Conservation (phyloP, 2,888 invertebrate species). For the Tillus elongatus region DNA sequence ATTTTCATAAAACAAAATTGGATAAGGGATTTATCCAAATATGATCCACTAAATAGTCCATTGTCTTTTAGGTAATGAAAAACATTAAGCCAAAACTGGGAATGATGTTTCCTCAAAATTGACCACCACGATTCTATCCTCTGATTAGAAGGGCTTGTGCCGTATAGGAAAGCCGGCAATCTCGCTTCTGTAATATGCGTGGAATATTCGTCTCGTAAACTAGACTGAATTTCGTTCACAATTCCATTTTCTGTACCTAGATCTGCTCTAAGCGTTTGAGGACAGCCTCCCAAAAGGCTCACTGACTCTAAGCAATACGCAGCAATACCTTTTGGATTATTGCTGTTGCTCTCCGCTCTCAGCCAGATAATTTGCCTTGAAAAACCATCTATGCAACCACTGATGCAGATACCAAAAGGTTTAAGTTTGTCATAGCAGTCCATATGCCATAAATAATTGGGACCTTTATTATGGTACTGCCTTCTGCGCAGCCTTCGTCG, state of each 20-base stretch:
- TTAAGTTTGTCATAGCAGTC: constrained; percentile 18
- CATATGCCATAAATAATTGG: constrained; percentile 18
- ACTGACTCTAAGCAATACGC: constrained; percentile 10
- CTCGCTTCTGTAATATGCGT: not conserved
- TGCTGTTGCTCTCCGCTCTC: constrained; percentile 9
- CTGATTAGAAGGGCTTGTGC: constrained; percentile 16
- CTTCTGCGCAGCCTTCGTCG: constrained; percentile 6
- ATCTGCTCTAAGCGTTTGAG: constrained; percentile 14
- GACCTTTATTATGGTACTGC: constrained; percentile 13
- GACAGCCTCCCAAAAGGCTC: constrained; percentile 9
- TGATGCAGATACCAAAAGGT: constrained; percentile 16
- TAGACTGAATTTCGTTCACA: constrained; percentile 11
- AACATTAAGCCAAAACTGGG: constrained; percentile 15
- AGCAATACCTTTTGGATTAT: constrained; percentile 14
- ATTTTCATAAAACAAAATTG: constrained; percentile 12
- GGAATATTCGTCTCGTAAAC: constrained; percentile 7
- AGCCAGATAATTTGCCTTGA: constrained; percentile 16
- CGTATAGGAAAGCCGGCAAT: constrained; percentile 13
- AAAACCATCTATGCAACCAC: constrained; percentile 17
- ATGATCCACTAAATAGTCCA: constrained; percentile 9
- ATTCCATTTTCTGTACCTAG: constrained; percentile 16
- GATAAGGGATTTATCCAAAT: constrained; percentile 13
- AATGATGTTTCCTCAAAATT: constrained; percentile 12
- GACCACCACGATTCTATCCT: constrained; percentile 19
- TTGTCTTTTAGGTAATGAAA: constrained; percentile 11